Evolutionary conservation across 1,140 invertebrate genomes (phyloP), one percentile per base, ranked within the genome.

Genomic region (Pseudachorutes palmiensis): DNA sequence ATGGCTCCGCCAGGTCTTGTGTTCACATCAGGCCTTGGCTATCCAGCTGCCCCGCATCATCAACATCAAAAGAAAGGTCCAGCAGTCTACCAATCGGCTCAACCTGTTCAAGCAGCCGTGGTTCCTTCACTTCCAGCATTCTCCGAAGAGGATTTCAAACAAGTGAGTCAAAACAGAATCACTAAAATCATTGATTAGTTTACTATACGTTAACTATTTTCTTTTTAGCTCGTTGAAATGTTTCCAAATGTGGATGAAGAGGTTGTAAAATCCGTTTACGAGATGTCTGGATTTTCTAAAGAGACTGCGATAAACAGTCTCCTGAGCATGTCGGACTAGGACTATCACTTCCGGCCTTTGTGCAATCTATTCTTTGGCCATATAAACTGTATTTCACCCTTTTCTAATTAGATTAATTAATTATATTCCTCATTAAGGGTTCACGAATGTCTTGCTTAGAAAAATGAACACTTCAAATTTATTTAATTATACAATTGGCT

Each of bases 241-340:
- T 98, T 98, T 80, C 94, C 94, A 24, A 90, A 88, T 76, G 86
- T 97, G 76, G 94, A 97, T 73, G 87, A 86, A 72, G 92, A 95
- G 75, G 91, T 95, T 1, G 88, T 98, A 36, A 89, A 88, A 77
- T 92, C 91, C 1, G 88, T 98, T 24, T 84, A 92, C 75, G 92
- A 95, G 78, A 89, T 88, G 9, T 94, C 94, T 77, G 78, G 85
- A 58, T 91, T 91, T 2, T 91, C 94, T 78, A 96, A 95, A 78
- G 91, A 96, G 76, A 82, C 84, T 19, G 90, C 92, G 14, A 90
- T 97, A 66, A 95, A 94, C 81, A 88, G 90, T 5, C 81, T 98
- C 49, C 81, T 97, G n/a, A 87, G 92, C 78, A 89, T 94, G 85
- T 83, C 83, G 33, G 86, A 88, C 78, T 87, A 84, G 63, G 33